Conservation (phyloP, 2,797 vertebrate species). For the Coregonus sp. region DNA sequence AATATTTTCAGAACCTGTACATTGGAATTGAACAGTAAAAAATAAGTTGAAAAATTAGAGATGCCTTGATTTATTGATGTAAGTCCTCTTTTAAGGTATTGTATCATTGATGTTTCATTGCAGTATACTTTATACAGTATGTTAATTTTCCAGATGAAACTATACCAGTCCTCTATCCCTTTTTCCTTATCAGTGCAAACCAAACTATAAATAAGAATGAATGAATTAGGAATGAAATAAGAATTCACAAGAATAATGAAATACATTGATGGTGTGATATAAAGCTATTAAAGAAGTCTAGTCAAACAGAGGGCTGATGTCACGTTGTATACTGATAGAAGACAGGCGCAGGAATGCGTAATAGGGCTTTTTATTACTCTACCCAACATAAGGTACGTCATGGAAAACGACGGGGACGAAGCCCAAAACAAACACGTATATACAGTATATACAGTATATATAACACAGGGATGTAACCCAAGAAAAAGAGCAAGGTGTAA, state of each 20-base stretch:
- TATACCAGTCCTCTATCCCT: background rate
- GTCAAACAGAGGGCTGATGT: background rate
- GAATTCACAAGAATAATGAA: background rate
- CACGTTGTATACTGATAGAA: too few relatives aligned
- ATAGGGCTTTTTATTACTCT: too few relatives aligned
- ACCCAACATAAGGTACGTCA: too few relatives aligned
- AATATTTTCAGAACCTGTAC: too few relatives aligned
- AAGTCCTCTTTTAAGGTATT: background rate
- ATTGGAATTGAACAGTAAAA: background rate
- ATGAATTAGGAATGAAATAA: background rate
- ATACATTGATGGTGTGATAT: background rate
- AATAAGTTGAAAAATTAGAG: background rate
- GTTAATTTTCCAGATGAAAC: background rate
- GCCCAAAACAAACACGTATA: too few relatives aligned
- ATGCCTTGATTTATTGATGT: background rate
- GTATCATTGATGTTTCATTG: background rate
- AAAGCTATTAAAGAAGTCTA: background rate
- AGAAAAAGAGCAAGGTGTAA: too few relatives aligned
- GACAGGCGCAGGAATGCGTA: too few relatives aligned
- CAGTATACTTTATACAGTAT: background rate
- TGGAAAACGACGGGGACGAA: too few relatives aligned
- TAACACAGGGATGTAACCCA: too few relatives aligned
- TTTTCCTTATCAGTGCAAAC: too few relatives aligned
- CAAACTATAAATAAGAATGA: background rate
- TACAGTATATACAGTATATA: too few relatives aligned